Evolutionary conservation across 2,113 vertebrate species (phyloP).

Genomic region (Sander vitreus): DNA sequence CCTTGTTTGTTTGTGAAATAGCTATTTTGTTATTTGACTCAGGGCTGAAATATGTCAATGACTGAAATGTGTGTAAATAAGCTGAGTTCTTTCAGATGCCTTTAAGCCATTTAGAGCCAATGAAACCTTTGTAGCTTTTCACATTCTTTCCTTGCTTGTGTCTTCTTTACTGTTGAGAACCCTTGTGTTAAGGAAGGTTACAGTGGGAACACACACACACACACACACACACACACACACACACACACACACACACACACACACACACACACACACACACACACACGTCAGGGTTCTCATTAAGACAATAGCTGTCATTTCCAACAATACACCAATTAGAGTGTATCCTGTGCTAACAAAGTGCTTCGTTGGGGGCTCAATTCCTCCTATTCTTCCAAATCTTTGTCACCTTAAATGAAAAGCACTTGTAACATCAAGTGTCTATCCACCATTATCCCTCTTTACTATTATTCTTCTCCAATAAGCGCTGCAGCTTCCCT

Average conservation of each 20-base stretch:
- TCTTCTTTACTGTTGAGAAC: not conserved
- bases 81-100: not conserved
- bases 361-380: slow-evolving; percentile 53
- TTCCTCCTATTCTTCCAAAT: slow-evolving; percentile 48
- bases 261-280: slow-evolving; percentile 31
- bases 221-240: slow-evolving; percentile 28
- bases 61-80: slow-evolving; percentile 8
- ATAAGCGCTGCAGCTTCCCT: slow-evolving; percentile 69
- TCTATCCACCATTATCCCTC: slow-evolving; percentile 69
- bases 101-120: not conserved
- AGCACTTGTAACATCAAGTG: slow-evolving; percentile 69
- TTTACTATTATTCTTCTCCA: slow-evolving; percentile 72
- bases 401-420: slow-evolving; percentile 68
- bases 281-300: slow-evolving; percentile 24
- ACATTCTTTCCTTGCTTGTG: not conserved
- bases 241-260: slow-evolving; percentile 12
- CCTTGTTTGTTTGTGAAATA: not conserved
- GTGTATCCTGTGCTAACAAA: slow-evolving; percentile 49
- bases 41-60: not conserved
- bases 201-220: slow-evolving; percentile 29
- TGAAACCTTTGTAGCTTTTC: not conserved
- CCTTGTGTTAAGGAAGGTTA: not conserved
- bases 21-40: not conserved
- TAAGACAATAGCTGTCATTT: slow-evolving; percentile 56
- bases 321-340: slow-evolving; percentile 62